phyloP scores from a whole-genome alignment of 2,797 vertebrate species.

The Channallabes apus region DNA sequence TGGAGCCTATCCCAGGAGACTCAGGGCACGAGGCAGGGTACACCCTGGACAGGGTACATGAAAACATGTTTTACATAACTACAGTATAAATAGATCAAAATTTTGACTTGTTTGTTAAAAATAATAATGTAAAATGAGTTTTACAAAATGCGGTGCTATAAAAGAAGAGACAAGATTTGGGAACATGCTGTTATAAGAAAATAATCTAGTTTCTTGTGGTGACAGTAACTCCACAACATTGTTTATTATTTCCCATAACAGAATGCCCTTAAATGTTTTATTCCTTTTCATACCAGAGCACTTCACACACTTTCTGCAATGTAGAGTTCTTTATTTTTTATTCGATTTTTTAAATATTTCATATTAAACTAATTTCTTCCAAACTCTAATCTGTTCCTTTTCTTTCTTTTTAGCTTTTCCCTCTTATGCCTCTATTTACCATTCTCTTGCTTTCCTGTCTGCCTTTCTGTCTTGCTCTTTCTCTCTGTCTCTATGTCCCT shows the following conservation, averaged over 20 bases:
- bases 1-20: too few species aligned
- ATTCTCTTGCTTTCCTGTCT: constrained; percentile 5
- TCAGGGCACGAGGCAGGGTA: too few species aligned
- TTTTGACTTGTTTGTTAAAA: background rate
- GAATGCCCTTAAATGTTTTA: background rate
- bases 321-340: background rate
- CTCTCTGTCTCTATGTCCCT: constrained; percentile 34
- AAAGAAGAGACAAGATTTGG: background rate
- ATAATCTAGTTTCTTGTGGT: background rate
- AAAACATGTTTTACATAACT: background rate
- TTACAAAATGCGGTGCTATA: background rate
- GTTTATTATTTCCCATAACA: background rate
- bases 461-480: constrained; percentile 20
- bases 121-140: too few species aligned
- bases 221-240: background rate
- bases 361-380: background rate
- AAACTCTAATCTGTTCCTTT: background rate
- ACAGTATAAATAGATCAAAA: background rate
- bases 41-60: too few species aligned
- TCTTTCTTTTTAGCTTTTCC: background rate
- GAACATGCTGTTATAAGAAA: background rate
- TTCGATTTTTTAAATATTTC: background rate
- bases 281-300: background rate
- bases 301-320: background rate
- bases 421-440: background rate